phyloP scores from a whole-genome alignment of 2,797 vertebrate genomes.

The Darevskia nairensis region DNA sequence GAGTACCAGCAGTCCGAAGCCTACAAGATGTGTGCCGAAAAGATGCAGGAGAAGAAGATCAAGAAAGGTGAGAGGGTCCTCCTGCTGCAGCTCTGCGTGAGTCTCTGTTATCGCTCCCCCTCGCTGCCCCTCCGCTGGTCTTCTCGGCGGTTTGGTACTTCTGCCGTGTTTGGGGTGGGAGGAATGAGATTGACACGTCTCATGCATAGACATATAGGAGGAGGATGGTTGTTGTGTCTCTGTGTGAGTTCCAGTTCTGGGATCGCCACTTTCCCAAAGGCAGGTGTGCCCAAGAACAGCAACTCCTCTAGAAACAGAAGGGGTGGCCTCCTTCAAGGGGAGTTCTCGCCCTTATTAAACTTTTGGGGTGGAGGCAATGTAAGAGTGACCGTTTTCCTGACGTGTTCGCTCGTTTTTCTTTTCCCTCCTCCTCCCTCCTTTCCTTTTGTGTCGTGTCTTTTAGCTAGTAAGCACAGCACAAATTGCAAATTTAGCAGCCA shows the following conservation, averaged over 20 bases:
- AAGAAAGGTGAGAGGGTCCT: constrained; percentile 86
- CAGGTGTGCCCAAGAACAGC: neutral
- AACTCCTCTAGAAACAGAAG: neutral
- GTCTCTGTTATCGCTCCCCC: neutral
- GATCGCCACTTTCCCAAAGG: neutral
- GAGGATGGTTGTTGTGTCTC: neutral
- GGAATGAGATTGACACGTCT: too few species aligned
- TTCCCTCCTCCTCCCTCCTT: too few species aligned
- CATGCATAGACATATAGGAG: too few species aligned
- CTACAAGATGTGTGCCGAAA: constrained; percentile 92
- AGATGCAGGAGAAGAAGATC: constrained; percentile 95
- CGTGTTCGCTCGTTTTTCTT: too few species aligned
- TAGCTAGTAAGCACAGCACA: neutral
- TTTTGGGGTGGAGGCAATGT: neutral
- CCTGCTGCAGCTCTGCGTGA: too few species aligned
- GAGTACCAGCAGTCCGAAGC: constrained; percentile 98
- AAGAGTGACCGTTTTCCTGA: too few species aligned
- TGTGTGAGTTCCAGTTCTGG: neutral
- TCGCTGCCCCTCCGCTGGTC: too few species aligned
- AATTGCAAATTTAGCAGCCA: neutral
- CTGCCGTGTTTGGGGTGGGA: too few species aligned
- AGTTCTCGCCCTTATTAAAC: neutral
- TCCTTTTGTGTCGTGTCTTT: too few species aligned
- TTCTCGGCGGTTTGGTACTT: too few species aligned
- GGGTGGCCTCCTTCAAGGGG: neutral